Base-by-base conservation (phyloP, 2,797 vertebrate genomes). In the Notolabrus celidotus region DNA sequence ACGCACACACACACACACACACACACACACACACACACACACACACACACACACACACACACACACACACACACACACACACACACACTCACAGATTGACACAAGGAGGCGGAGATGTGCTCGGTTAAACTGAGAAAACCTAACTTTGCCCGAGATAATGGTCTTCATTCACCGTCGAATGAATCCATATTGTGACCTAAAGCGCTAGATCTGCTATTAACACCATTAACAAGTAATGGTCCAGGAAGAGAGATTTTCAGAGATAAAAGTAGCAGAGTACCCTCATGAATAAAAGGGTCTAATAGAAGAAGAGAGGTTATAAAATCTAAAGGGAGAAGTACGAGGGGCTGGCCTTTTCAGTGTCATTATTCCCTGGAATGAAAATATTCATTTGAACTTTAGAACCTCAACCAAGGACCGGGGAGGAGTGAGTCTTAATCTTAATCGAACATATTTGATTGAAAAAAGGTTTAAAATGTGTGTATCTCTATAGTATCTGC, bases 191-290 rank as follows among this genome's bases (percentile, higher is more conserved):
- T 75, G 76, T 84, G 72, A 81, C 90, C 88, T 79, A 29, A 79
- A 88, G 87, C 63, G 5, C 66, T 64, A 69, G 67, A 80, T 88
- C 81, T 86, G 81, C 71, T 87, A 89, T 90, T 91, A 86, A 86
- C 91, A 85, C 82, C 78, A 86, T 89, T 84, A 89, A 84, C 86
- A 77, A 67, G 74, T 89, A 91, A 92, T 88, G 83, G 63, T 68
- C 85, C 83, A 49, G 45, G 69, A 80, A 88, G 74, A 52, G 58
- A 75, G 52, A 71, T 70, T 70, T 73, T 61, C 43, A 69, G 64
- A 79, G 55, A 81, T 65, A 76, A 84, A 79, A 80, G 67, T 41
- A 77, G n/a, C 33, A 61, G 27, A 73, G 67, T 23, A 53, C 50
- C 27, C 62, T 67, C 29, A 46, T 74, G 61, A 83, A 83, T 76